These are phyloP conservation scores for Morphnarchus princeps DNA, from an alignment of 2,113 vertebrate genomes.

Conservation along the genomic window DNA sequence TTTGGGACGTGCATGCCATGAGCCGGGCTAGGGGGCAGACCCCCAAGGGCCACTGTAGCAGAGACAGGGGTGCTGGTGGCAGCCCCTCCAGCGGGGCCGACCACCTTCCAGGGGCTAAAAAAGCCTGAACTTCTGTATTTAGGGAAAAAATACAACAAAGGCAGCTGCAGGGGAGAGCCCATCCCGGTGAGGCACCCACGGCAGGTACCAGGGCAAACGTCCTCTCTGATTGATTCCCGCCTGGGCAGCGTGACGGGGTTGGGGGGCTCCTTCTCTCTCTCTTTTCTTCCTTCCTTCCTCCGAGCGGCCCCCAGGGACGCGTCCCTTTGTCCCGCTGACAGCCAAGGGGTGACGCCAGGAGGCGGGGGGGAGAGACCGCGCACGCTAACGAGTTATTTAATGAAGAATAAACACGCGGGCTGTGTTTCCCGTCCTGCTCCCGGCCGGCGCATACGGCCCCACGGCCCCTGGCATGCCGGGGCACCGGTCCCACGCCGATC, in stretches of 20 bases:
- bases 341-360: background rate
- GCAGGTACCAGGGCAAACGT: background rate
- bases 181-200: background rate
- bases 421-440: background rate
- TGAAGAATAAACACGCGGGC: background rate
- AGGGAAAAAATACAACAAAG: background rate
- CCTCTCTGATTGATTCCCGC: background rate
- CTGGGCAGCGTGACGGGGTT: accelerated
- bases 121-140: background rate
- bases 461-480: background rate
- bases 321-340: conserved; percentile 31
- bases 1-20: background rate
- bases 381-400: background rate
- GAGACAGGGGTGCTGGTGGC: background rate
- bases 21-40: accelerated
- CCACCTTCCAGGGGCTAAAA: background rate
- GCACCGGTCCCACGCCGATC: background rate
- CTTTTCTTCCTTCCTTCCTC: conserved; percentile 32
- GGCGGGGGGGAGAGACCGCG: background rate
- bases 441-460: background rate
- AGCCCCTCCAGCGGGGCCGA: background rate
- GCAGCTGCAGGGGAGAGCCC: background rate
- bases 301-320: background rate
- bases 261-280: background rate
- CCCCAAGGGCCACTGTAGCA: background rate